A percentile compares a stretch with the other conserved stretches of the same genome.
phyloP scores from a whole-genome alignment of 2,113 vertebrate genomes.

The Rhabdornis inornatus region DNA sequence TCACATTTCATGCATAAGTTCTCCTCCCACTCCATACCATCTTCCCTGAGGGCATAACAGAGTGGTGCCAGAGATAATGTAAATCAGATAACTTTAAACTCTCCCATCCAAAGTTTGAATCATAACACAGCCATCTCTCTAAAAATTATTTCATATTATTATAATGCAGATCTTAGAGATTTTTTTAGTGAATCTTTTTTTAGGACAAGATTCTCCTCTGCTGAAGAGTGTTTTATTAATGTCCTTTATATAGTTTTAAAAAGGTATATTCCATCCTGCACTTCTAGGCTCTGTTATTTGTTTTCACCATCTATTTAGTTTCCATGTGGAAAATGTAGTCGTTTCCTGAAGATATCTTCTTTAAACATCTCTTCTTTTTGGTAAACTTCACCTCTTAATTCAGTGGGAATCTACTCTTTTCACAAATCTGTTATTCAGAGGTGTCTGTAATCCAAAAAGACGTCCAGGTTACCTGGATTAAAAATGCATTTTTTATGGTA shows the following conservation, averaged over 20 bases:
- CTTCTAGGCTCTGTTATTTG: background rate
- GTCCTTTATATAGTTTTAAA: background rate
- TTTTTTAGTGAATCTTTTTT: background rate
- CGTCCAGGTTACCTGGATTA: background rate
- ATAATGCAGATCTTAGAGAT: background rate
- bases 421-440: background rate
- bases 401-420: background rate
- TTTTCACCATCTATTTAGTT: background rate
- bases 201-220: background rate
- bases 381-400: background rate
- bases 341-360: background rate
- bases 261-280: background rate
- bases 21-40: background rate
- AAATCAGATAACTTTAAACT: slow-evolving; percentile 12
- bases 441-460: background rate
- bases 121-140: background rate
- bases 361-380: background rate
- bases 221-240: background rate
- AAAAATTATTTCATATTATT: slow-evolving; percentile 18
- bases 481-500: background rate
- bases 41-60: background rate
- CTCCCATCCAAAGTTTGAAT: background rate
- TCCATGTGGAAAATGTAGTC: background rate
- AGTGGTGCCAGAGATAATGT: background rate
- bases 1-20: background rate